These are phyloP conservation scores for Phataginus tricuspis DNA, from an alignment of 2,797 vertebrate genomes.

Conservation along the genomic window DNA sequence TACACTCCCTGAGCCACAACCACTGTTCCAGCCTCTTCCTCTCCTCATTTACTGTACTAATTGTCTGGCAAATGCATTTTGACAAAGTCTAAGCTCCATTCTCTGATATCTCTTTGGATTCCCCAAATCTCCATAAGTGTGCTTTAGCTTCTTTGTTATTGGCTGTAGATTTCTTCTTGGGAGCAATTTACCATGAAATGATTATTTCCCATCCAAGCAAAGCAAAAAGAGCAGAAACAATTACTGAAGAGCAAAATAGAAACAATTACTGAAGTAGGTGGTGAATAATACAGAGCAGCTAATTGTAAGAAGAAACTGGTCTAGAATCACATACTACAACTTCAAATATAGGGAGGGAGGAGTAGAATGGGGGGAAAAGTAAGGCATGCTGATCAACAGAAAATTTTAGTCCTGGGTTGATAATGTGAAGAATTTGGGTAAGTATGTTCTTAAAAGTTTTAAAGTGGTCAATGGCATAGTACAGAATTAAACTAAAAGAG, in stretches of 20 bases:
- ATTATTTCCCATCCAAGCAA: background rate
- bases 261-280: background rate
- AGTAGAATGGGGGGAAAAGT: background rate
- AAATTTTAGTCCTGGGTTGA: background rate
- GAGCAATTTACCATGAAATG: background rate
- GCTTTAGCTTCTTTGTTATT: background rate
- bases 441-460: slow-evolving; percentile 3
- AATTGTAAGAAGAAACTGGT: background rate
- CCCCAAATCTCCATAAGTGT: background rate
- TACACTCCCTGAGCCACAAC: background rate
- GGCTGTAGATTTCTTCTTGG: background rate
- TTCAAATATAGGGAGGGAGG: background rate
- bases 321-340: background rate
- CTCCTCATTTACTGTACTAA: background rate
- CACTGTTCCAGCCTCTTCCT: background rate
- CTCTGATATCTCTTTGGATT: background rate
- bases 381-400: background rate
- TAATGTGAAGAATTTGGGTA: slow-evolving; percentile 8
- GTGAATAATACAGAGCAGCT: background rate
- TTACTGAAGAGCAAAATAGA: background rate
- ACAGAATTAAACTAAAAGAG: background rate
- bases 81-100: background rate
- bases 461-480: background rate
- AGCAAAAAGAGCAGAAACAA: background rate
- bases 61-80: background rate